Evolutionary conservation across 2,888 invertebrate genomes (phyloP).

Genomic region (Scaptomyza caliginosa): DNA sequence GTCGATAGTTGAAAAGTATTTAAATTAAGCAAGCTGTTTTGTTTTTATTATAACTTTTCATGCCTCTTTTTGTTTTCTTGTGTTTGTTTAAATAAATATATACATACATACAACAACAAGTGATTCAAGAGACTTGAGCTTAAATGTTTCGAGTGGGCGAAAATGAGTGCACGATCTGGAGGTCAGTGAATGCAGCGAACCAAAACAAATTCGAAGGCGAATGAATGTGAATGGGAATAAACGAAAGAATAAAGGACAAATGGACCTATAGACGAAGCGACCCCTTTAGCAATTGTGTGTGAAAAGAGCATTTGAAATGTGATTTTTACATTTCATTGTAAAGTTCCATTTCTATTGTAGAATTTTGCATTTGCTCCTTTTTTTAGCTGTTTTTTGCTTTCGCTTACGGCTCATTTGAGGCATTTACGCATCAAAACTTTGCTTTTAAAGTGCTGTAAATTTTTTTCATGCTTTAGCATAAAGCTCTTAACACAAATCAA

Average conservation of each 20-base stretch:
- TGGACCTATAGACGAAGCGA: conserved; percentile 22
- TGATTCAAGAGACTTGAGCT: not conserved
- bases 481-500: too few species aligned
- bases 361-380: conserved; percentile 47
- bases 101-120: too few species aligned
- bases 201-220: not conserved
- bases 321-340: conserved; percentile 60
- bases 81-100: too few species aligned
- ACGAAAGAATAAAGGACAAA: conserved; percentile 5
- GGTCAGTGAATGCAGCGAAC: conserved; percentile 8
- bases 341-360: conserved; percentile 39
- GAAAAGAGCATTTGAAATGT: conserved; percentile 42
- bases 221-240: conserved; percentile 37
- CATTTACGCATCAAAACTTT: conserved; percentile 35
- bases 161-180: conserved; percentile 7
- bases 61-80: not conserved
- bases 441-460: not conserved
- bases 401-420: conserved; percentile 60
- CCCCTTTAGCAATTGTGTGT: conserved; percentile 37
- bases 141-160: not conserved
- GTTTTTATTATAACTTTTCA: too few species aligned
- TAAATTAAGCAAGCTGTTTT: too few species aligned
- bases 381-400: conserved; percentile 4
- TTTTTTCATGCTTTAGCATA: too few species aligned
- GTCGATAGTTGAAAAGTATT: too few species aligned